Evolutionary conservation across 2,113 vertebrate species (phyloP), one percentile per base, ranked within the genome.

Genomic region (Meles meles): DNA sequence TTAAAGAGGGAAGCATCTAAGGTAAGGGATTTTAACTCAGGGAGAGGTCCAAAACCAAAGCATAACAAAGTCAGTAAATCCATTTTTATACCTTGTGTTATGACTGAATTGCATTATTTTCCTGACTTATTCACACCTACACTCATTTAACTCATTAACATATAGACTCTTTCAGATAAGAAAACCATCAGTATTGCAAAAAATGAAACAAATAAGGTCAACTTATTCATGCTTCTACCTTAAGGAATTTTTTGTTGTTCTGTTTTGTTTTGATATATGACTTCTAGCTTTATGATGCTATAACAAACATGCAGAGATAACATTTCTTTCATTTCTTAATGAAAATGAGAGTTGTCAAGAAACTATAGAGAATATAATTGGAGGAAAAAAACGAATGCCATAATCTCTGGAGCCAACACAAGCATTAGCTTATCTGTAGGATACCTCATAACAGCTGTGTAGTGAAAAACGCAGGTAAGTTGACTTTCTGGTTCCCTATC

Each of bases 251-350:
- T 39, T 31, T 82, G 37, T 89, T 85, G 20, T 85, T 57, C 67
- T 88, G 37, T 77, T 71, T 63, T 65, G 61, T 65, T 80, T 77
- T 18, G 31, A 72, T 2, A 69, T 17, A 74, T 17, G 6, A 57
- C 29, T 89, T 92, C 72, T 25, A 27, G 21, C 9, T 94, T 95
- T 94, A 88, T 61, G 42, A 44, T 42, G 39, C n/a, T 59, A 13
- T 61, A 83, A 77, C 25, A 74, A 83, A 94, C 1, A 79, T 18
- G 31, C 61, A 83, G 80, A 83, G 29, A 88, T 44, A 39, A 1
- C 15, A 39, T 77, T 79, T 83, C 61, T 83, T 92, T 97, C 13
- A 89, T 83, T 88, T 96, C 44, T 77, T 96, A 96, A 96, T 90
- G 71, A 90, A 90, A 92, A 93, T 55, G 13, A 72, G 25, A 77